Evolutionary conservation across 2,113 vertebrate species (phyloP), one percentile per base, ranked within the genome.

Genomic region (Alouatta palliata): DNA sequence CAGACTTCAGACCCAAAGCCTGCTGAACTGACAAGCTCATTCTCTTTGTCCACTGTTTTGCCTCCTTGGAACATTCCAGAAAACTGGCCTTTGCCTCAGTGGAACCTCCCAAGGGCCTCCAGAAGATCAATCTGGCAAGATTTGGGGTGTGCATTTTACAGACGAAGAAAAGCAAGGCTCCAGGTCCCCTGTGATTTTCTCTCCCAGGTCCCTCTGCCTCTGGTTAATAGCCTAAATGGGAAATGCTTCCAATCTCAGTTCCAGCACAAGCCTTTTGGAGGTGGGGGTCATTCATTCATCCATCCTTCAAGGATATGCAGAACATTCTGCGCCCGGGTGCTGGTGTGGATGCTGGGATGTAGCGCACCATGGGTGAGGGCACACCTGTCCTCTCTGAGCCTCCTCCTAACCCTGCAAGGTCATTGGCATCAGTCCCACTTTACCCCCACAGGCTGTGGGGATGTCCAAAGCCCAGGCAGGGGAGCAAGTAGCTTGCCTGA

Each of bases 181-280:
- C 32, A 0, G 32, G 27, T 8, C 14, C 30, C 71, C 61, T 6
- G 12, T 0, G 19, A 21, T 3, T 37, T 45, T 1, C 40, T 30
- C n/a, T 49, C 54, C 14, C 3, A 23, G 19, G 12, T 6, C 20
- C 0, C 71, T 76, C 37, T 32, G 66, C 9, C 45, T 83, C 80
- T 4, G 17, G 49, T 3, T 20, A 23, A 17, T 2, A 12, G 54
- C 61, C 16, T 1, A 0, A 21, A 32, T 0, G 6, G 37, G 75
- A 16, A 80, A 8, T 0, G 0, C 3, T 5, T 35, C 58, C 3
- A 17, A 35, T 5, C 13, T 52, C 56, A 0, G 47, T 6, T 5
- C 8, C 35, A 16, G 11, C 54, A 17, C 37, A 71, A 3, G 13
- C 14, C 17, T n/a, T 35, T 5, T 4, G 1, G 32, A 21, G 64